Evolutionary conservation across 2,888 invertebrate genomes (phyloP), one percentile per base, ranked within the genome.

Genomic region (Tenthredo distinguenda): DNA sequence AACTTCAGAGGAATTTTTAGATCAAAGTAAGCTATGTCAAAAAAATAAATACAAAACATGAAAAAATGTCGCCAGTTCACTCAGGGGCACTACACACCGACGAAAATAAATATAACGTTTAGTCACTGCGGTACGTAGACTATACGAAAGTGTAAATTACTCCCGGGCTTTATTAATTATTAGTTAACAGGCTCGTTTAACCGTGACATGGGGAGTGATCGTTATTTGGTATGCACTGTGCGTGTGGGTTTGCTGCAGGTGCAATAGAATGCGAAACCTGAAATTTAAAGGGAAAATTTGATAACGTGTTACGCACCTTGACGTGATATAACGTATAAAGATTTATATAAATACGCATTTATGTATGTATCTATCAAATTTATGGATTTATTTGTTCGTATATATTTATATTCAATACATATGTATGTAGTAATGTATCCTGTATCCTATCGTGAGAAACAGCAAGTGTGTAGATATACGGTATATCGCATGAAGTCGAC

Each of bases 151-250:
- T 50, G 34, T 55, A 77, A 77, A 77, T 77, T 77, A 55, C 77
- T 77, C 18, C n/a, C 31, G 2, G 34, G 77, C 77, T 50, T 77
- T 55, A 77, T 77, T 77, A 77, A 77, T 77, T 77, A 77, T 77
- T 55, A 55, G 50, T 77, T 47, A 77, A 77, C 77, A 50, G 77
- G 77, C 55, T 77, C 34, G 55, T 77, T 77, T n/a, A 34, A 50
- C 31, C 31, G 77, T 55, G 77, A 55, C 77, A 6, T 77, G 50
- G 55, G 18, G 50, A 55, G 77, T 77, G 77, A 77, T 55, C 47
- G 77, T 55, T 34, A 55, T 77, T 76, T 55, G 15, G 18, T n/a
- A 18, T 50, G 55, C n/a, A 55, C 15, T 21, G 18, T 26, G 77
- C 47, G 34, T 31, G 18, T 10, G 18, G 77, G 55, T 55, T 47